Evolutionary conservation across 2,888 invertebrate genomes (phyloP).

Genomic region (Slavum lentiscoides): DNA sequence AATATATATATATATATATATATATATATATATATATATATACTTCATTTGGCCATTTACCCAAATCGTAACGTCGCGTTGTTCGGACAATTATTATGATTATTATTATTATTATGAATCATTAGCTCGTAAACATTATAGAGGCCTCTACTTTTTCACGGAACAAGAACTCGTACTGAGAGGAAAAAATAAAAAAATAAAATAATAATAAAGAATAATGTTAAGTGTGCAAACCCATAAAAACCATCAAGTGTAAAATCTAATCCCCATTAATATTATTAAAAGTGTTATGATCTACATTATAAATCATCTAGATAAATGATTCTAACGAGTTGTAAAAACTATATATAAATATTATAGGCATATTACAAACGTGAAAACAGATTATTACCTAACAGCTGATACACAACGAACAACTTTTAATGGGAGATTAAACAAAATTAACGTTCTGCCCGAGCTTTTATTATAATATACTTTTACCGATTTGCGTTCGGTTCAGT

Average conservation of each 20-base stretch:
- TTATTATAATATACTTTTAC: too few relatives aligned
- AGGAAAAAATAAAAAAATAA: conserved; percentile 2
- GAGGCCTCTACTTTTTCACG: conserved; percentile 1
- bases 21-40: not conserved
- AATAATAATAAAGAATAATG: not conserved
- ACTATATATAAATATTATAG: too few relatives aligned
- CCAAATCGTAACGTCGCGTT: not conserved
- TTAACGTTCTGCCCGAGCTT: too few relatives aligned
- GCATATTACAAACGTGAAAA: too few relatives aligned
- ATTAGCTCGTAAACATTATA: conserved; percentile 9
- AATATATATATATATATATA: too few relatives aligned
- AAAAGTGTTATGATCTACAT: not conserved
- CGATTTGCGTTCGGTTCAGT: too few relatives aligned
- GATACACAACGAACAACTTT: too few relatives aligned
- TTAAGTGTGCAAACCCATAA: conserved; percentile 9
- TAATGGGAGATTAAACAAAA: too few relatives aligned
- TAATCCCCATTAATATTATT: not conserved
- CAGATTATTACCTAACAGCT: too few relatives aligned
- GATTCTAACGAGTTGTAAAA: too few relatives aligned
- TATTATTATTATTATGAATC: not conserved
- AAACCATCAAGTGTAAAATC: not conserved
- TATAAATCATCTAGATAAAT: too few relatives aligned
- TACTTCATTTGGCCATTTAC: not conserved
- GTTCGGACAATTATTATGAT: not conserved
- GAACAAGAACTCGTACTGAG: not conserved